Evolutionary conservation across 2,797 vertebrate genomes (phyloP), one percentile per base, ranked within the genome.

Genomic region (Cercopithecus neglectus): DNA sequence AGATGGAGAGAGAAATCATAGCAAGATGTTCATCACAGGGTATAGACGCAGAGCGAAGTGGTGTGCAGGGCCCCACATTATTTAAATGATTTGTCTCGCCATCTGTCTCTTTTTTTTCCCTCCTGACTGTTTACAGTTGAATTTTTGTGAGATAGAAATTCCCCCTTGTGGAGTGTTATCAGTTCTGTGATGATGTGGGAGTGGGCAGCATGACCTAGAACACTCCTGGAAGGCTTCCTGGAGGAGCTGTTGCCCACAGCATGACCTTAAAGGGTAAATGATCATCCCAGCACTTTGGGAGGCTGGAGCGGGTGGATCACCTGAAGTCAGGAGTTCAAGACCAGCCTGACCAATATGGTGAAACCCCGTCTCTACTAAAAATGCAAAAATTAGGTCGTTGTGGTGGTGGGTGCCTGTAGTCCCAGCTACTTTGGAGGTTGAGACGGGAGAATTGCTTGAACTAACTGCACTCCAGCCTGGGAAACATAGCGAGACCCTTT

Each of bases 11-110:
- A 78, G 1, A 17, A 3, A 39, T 2, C 33, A 8, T 17, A 36
- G 16, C 39, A 39, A 24, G 53, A 26, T 10, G n/a, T 19, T 59
- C 1, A 0, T 30, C 5, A 24, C 88, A n/a, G 24, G 6, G 28
- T 16, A 4, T 36, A 1, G 44, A 7, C 5, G 5, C n/a, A 8
- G 24, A 12, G 12, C 5, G 33, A 36, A 5, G 1, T 0, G 26
- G 3, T 26, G 17, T 11, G 1, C 28, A 17, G 21, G 33, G 26
- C 41, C 26, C 8, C 0, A 1, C 14, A 0, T 57, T n/a, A 4
- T 53, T 70, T 41, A 39, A 7, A 3, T 13, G 85, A 5, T 8
- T 10, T 2, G 19, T 41, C n/a, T 91, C 6, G 0, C 36, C 48
- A 21, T 44, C 48, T 92, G 24, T 50, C 8, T 78, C 28, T 64